Evolutionary conservation across 2,888 invertebrate species (phyloP), one percentile per base, ranked within the genome.

Genomic region (Polydrusus cervinus): DNA sequence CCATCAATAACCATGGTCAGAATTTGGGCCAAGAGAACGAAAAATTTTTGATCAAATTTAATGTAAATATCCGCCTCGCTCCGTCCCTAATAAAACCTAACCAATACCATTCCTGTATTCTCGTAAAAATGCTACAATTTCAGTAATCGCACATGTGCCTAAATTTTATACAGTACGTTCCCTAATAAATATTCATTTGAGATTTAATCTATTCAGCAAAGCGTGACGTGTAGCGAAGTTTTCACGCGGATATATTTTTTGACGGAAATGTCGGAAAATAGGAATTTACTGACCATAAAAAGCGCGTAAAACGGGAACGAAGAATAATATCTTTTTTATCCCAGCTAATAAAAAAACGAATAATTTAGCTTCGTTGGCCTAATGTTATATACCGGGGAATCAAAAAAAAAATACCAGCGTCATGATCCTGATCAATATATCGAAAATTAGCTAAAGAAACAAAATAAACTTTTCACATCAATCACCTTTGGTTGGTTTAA

Each of bases 181-280:
- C 38, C 57, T 60, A 60, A 60, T 60, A 60, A 60, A 60, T 60
- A 60, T 60, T 60, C 57, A 60, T 60, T 60, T 60, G 57, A 38
- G 57, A 60, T 60, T 60, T 60, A 60, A 60, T 60, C 57, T 60
- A 40, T 60, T 60, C 57, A 38, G 38, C 38, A 60, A 60, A 60
- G 57, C 57, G 57, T 60, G 57, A 38, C 57, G 18, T 38, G 57
- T 60, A 60, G 38, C 38, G 16, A n/a, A 60, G 57, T 60, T 60
- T 60, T 60, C 57, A 60, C 57, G 57, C 57, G 57, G 57, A 38
- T 38, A 60, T 60, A 60, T 60, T 60, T 55, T 60, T 60, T 60
- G 57, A 60, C 57, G 57, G 57, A 60, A 60, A 60, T 60, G 57
- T 60, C 30, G 57, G 57, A 18, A 60, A 60, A 60, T 60, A 38